Base-by-base conservation (phyloP, 1,140 invertebrate genomes). In the Aleiodes sp. region DNA sequence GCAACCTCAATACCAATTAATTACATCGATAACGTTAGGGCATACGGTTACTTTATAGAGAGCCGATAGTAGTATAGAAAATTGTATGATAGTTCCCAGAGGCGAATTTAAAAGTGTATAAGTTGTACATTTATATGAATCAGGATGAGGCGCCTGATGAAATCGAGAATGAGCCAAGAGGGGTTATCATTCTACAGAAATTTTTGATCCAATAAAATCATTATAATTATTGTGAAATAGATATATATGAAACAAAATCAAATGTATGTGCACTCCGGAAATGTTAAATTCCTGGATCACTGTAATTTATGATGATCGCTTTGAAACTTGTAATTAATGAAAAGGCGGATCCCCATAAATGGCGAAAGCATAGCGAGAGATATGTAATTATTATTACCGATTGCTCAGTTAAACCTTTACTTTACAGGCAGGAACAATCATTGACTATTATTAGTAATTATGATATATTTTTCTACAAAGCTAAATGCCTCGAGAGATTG, bases 1-100 rank as follows among this genome's bases (percentile, higher is more conserved):
- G 73, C n/a, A n/a, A 70, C 37, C 68, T 63, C 68, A 64, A 70
- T 70, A 68, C 68, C 46, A 73, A 73, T 73, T 73, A 73, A 73
- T 70, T 64, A 65, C 52, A 62, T 65, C 68, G 68, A 70, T 70
- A 68, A 52, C 46, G 68, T 41, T 61, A 68, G 59, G 67, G 33
- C 68, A 39, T 26, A 52, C 43, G 63, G 14, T 65, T 41, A 65
- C 43, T 65, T 56, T 65, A 28, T 56, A 65, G 57, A 33, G 37
- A 9, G 35, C 19, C 31, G 60, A 33, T 19, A 19, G 26, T 19
- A 61, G 28, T 61, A 61, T 35, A 61, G 26, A 61, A 29, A n/a
- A 61, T 33, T n/a, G 31, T 7, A 31, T 33, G 37, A 46, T 24
- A 26, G 62, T 46, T 29, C 35, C 37, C 39, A 29, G 21, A 39